These are phyloP conservation scores for Cacatua alba DNA, from an alignment of 2,113 vertebrate species.

Conservation along the genomic window DNA sequence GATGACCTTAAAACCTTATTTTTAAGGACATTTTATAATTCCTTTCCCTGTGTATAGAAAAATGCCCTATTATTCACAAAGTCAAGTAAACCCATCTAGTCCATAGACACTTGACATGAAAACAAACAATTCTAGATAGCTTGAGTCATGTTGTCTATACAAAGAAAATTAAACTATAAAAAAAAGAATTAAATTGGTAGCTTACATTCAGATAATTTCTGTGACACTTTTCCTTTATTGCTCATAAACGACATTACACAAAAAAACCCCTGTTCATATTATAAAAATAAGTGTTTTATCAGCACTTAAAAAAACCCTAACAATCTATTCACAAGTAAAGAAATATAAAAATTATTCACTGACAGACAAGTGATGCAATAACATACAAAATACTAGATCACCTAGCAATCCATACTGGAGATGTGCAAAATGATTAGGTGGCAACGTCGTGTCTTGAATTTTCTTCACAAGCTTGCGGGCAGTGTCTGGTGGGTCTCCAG, in stretches of 20 bases:
- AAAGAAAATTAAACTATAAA: not conserved
- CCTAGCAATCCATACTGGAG: constrained; percentile 90
- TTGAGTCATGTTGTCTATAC: not conserved
- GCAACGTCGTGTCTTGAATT: constrained; percentile 81
- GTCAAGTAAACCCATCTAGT: not conserved
- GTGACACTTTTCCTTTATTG: not conserved
- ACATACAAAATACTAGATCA: constrained; percentile 51
- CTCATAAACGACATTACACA: not conserved
- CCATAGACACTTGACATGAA: not conserved
- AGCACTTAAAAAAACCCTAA: not conserved
- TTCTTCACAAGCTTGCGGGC: constrained; percentile 84
- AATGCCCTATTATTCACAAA: not conserved
- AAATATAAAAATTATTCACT: not conserved
- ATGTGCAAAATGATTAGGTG: constrained; percentile 81
- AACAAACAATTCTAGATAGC: not conserved
- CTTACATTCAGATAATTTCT: not conserved
- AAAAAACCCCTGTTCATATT: not conserved
- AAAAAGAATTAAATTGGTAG: not conserved
- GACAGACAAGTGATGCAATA: not conserved
- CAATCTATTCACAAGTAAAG: not conserved
- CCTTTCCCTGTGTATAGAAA: not conserved
- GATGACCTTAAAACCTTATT: not conserved
- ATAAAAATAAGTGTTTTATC: not conserved
- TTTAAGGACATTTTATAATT: not conserved
- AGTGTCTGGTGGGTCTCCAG: constrained; percentile 91